These are phyloP conservation scores for Coremacera marginata DNA, from an alignment of 2,888 invertebrate species.

Conservation along the genomic window DNA sequence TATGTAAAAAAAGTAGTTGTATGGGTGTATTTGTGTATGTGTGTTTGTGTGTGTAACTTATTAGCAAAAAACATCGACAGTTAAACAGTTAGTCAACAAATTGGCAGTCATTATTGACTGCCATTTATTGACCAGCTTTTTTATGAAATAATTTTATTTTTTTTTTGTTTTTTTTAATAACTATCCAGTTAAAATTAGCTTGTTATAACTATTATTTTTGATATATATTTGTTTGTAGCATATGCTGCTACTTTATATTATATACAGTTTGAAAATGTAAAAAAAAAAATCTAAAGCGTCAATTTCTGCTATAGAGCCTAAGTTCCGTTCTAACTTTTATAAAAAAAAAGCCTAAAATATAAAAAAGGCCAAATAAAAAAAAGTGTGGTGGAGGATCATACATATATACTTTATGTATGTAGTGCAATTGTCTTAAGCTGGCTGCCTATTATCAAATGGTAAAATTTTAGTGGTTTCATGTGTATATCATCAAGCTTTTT, in stretches of 20 bases:
- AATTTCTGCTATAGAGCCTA: no score
- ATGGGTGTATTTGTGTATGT: neutral
- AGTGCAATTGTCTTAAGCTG: no score
- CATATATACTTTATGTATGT: no score
- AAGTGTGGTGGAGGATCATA: no score
- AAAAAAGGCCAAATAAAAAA: neutral
- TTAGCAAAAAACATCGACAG: slow-evolving; percentile 65
- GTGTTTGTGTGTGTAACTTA: slow-evolving; percentile 50
- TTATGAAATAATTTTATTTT: neutral
- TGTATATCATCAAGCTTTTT: no score
- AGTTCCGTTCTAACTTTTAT: no score
- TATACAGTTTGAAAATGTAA: no score
- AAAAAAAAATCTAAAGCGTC: no score
- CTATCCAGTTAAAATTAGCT: neutral
- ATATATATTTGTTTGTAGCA: neutral
- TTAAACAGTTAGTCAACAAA: slow-evolving; percentile 55
- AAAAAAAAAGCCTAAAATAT: neutral
- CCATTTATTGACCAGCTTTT: neutral
- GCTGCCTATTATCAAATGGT: no score
- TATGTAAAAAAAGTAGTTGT: slow-evolving; percentile 1
- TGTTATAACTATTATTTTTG: neutral
- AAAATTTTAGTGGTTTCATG: no score
- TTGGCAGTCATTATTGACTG: no score
- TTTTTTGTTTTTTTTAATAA: neutral
- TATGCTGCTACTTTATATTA: neutral